A percentile compares a stretch with the other conserved stretches of the same genome.
Conservation (phyloP, 2,113 vertebrate genomes). For the Merops nubicus region DNA sequence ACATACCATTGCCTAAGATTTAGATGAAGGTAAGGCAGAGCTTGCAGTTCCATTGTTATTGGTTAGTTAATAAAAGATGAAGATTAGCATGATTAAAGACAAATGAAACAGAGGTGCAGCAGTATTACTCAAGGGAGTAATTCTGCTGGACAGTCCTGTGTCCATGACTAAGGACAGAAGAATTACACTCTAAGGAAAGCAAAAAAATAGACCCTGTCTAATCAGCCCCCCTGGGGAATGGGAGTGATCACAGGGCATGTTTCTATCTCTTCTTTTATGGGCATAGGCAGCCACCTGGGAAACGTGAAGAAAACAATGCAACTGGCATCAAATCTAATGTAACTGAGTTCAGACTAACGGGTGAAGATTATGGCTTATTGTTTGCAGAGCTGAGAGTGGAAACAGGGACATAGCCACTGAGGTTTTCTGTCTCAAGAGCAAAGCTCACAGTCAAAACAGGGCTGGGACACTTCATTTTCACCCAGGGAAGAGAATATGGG, state of each 20-base stretch:
- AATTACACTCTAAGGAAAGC: conserved; percentile 30
- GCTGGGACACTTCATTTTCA: not conserved
- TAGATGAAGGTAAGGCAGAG: conserved; percentile 12
- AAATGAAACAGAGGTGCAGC: conserved; percentile 15
- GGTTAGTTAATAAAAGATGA: conserved; percentile 58
- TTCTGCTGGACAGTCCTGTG: conserved; percentile 33
- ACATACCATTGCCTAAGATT: not conserved
- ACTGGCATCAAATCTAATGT: not conserved
- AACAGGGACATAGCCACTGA: not conserved
- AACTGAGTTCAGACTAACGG: not conserved
- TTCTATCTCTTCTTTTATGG: not conserved
- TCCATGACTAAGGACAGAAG: conserved; percentile 13
- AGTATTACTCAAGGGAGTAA: conserved; percentile 22
- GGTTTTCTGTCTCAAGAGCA: not conserved
- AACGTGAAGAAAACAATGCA: not conserved
- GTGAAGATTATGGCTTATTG: not conserved
- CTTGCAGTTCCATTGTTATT: conserved; percentile 21
- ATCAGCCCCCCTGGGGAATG: not conserved
- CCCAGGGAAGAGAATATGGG: not conserved
- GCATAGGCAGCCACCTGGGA: not conserved
- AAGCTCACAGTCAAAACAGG: not conserved
- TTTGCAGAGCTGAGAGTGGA: not conserved
- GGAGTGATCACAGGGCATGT: not conserved
- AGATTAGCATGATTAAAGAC: conserved; percentile 56
- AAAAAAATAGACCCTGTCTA: conserved; percentile 19